These are phyloP conservation scores for Acanthosepion pharaonis DNA, from an alignment of 2,888 invertebrate species.

Conservation along the genomic window DNA sequence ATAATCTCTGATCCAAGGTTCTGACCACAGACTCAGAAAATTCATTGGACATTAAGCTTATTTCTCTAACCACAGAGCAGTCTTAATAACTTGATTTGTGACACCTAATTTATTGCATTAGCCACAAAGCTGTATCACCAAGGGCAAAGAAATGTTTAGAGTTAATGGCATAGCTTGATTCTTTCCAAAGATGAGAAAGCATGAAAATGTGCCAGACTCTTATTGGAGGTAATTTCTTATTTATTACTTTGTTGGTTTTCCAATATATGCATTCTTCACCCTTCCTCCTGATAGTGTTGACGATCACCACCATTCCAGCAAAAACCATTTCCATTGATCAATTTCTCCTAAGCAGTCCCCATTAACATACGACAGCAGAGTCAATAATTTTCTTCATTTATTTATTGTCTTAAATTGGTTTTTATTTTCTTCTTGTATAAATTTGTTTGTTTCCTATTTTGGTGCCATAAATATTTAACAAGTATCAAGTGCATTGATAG, in stretches of 20 bases:
- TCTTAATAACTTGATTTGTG: neutral
- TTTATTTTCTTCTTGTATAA: neutral
- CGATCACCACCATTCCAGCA: neutral
- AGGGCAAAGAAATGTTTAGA: neutral
- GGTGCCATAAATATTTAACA: slow-evolving; percentile 14
- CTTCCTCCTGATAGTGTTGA: neutral
- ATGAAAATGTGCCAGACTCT: neutral
- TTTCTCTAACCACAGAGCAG: neutral
- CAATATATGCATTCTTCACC: neutral
- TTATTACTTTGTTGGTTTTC: neutral
- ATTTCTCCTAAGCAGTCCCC: neutral
- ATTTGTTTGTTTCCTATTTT: neutral
- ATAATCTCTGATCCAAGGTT: too few species aligned
- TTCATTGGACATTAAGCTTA: too few species aligned
- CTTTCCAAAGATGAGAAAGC: neutral
- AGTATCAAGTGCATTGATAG: neutral
- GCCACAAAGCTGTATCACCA: neutral
- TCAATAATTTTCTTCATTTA: slow-evolving; percentile 12
- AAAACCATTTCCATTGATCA: neutral
- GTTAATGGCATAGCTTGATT: neutral
- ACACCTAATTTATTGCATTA: neutral
- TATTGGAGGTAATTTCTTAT: neutral
- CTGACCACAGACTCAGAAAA: too few species aligned
- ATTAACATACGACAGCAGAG: neutral
- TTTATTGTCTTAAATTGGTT: slow-evolving; percentile 13